A percentile compares a stretch with the other conserved stretches of the same genome.
phyloP scores from a whole-genome alignment of 2,888 invertebrate species.

The Tryphoninae sp. region DNA sequence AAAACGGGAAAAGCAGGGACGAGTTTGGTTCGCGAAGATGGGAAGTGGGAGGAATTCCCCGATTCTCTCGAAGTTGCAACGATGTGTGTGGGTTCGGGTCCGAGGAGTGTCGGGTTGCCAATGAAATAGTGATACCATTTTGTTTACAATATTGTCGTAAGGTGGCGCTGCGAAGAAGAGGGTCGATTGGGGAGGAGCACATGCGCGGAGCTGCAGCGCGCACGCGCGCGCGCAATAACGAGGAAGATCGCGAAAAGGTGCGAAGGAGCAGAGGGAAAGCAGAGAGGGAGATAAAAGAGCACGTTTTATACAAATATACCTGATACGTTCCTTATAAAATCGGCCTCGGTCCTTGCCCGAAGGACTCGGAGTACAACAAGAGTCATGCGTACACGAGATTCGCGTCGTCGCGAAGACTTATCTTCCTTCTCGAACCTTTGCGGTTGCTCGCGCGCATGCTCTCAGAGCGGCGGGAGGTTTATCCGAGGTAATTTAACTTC shows the following conservation, averaged over 20 bases:
- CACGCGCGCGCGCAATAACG: slow-evolving; percentile 60
- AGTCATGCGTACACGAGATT: slow-evolving; percentile 74
- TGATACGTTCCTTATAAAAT: slow-evolving; percentile 62
- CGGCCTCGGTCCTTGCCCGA: slow-evolving; percentile 65
- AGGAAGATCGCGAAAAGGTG: slow-evolving; percentile 62
- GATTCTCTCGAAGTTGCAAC: slow-evolving; percentile 63
- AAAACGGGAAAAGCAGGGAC: slow-evolving; percentile 51
- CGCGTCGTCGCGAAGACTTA: slow-evolving; percentile 72
- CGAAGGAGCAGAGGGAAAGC: slow-evolving; percentile 56
- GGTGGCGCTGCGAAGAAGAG: slow-evolving; percentile 66
- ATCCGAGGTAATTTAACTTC: slow-evolving; percentile 52
- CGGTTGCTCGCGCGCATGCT: slow-evolving; percentile 23
- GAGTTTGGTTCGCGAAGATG: slow-evolving; percentile 22
- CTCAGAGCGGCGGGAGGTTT: slow-evolving; percentile 13
- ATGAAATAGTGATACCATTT: slow-evolving; percentile 81
- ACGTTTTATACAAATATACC: slow-evolving; percentile 58
- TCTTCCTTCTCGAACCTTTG: slow-evolving; percentile 62
- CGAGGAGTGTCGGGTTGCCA: slow-evolving; percentile 78
- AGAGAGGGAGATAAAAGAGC: slow-evolving; percentile 34
- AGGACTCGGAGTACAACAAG: slow-evolving; percentile 58
- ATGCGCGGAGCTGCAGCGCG: slow-evolving; percentile 65
- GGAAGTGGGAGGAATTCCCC: slow-evolving; percentile 44
- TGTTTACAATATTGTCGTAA: slow-evolving; percentile 80
- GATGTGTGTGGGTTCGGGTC: slow-evolving; percentile 78
- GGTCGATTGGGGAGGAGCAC: slow-evolving; percentile 51